These are phyloP conservation scores for Ostrea denselamellosa DNA, from an alignment of 1,140 invertebrate species.

Conservation along the genomic window DNA sequence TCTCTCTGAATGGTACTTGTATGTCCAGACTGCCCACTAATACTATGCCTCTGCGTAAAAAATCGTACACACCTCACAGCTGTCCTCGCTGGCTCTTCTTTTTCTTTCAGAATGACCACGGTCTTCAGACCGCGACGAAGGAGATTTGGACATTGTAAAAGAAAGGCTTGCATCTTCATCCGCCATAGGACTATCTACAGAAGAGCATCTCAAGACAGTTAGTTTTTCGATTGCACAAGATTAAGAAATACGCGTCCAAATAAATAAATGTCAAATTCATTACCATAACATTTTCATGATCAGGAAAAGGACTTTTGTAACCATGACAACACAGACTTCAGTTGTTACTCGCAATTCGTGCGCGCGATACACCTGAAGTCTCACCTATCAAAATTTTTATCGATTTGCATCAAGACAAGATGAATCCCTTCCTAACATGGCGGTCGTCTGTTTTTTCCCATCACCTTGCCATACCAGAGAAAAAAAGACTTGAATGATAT, in stretches of 20 bases:
- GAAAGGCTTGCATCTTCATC: slow-evolving; percentile 41
- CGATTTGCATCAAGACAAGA: slow-evolving; percentile 26
- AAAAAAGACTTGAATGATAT: not conserved
- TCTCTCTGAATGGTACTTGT: too few relatives aligned
- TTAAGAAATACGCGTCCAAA: not conserved
- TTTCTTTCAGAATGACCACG: slow-evolving; percentile 73
- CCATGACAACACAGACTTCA: slow-evolving; percentile 22
- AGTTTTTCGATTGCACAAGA: slow-evolving; percentile 42
- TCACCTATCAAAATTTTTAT: slow-evolving; percentile 25
- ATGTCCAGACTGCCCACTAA: too few relatives aligned
- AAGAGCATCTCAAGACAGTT: not conserved
- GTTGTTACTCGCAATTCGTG: slow-evolving; percentile 20
- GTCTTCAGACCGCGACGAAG: slow-evolving; percentile 61
- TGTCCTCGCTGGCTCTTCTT: slow-evolving; percentile 73
- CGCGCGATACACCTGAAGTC: slow-evolving; percentile 35
- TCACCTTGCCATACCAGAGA: not conserved
- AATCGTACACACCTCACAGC: slow-evolving; percentile 65
- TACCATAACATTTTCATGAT: slow-evolving; percentile 7
- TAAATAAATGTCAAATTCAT: slow-evolving; percentile 4
- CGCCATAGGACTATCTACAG: slow-evolving; percentile 52
- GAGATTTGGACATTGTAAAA: slow-evolving; percentile 56
- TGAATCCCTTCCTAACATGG: slow-evolving; percentile 20
- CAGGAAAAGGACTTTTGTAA: slow-evolving; percentile 3
- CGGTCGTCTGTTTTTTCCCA: not conserved
- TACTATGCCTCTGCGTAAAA: not conserved